These are phyloP conservation scores for Botia almorhae DNA, from an alignment of 2,797 vertebrate species.

Conservation along the genomic window DNA sequence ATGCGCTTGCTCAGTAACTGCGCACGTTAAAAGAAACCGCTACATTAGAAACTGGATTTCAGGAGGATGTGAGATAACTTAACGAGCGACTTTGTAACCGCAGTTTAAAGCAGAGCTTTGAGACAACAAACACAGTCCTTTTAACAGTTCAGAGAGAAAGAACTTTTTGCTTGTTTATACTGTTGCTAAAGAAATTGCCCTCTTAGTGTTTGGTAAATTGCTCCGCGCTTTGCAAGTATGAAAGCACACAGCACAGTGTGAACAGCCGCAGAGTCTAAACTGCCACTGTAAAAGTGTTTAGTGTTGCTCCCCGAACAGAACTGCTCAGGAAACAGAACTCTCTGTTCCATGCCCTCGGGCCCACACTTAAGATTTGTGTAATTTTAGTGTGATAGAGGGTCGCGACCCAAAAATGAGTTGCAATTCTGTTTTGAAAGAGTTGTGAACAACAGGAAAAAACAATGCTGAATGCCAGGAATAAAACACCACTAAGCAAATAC, in stretches of 20 bases:
- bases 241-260: neutral
- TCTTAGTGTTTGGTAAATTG: constrained; percentile 35
- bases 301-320: constrained; percentile 11
- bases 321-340: constrained; percentile 1
- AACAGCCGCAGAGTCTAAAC: neutral
- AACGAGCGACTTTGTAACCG: constrained; percentile 14
- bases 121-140: constrained; percentile 3
- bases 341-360: neutral
- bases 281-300: neutral
- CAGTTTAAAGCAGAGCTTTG: neutral
- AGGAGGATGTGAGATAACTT: neutral
- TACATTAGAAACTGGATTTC: constrained; percentile 38
- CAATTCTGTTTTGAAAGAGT: neutral
- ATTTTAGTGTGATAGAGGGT: neutral
- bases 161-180: neutral
- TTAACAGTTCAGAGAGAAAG: neutral
- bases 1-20: neutral
- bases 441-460: neutral
- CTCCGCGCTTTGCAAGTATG: constrained; percentile 3
- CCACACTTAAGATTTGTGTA: constrained; percentile 1
- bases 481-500: neutral
- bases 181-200: constrained; percentile 3
- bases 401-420: neutral
- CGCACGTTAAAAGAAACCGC: constrained; percentile 11
- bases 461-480: neutral